Base-by-base conservation (phyloP, 2,888 invertebrate species). In the Euproctis similis region DNA sequence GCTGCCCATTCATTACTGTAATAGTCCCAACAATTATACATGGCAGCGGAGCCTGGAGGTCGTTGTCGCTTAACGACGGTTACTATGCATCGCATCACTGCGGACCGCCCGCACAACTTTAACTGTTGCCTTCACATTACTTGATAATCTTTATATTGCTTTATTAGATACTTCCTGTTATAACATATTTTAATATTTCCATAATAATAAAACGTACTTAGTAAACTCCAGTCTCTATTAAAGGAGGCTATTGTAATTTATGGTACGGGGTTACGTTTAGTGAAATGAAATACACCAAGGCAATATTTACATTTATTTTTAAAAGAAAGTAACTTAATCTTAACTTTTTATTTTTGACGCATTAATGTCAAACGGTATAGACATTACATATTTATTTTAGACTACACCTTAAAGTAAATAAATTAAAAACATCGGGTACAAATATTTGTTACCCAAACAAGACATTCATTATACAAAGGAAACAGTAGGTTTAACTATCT, bases 1-100 rank as follows among this genome's bases (percentile, higher is more conserved):
- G 59, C 53, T 53, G 46, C 56, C 59, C 67, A 72, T 77, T 75
- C 71, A 73, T 74, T 72, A 65, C 61, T 63, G 65, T 69, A 62
- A 68, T 73, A 68, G 67, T 57, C 59, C n/a, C 60, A 50, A 65
- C 65, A 73, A 70, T 73, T 71, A 67, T 54, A 62, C 56, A 53
- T 49, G 43, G 57, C 55, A 52, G 34, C 52, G 45, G 60, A 72
- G 75, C 72, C n/a, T 76, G 45, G 61, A 72, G 75, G 73, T 76
- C 72, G 55, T 70, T 73, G 73, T 50, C 69, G 52, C 54, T 56
- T 48, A 22, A 11, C n/a, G n/a, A n/a, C n/a, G n/a, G n/a, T n/a
- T n/a, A n/a, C n/a, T n/a, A n/a, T n/a, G n/a, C n/a, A n/a, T n/a
- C n/a, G n/a, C n/a, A n/a, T n/a, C n/a, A n/a, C n/a, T n/a, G n/a